A percentile compares a stretch with the other conserved stretches of the same genome.
Conservation (phyloP, 2,113 vertebrate genomes). For the Colistium nudipinnis region DNA sequence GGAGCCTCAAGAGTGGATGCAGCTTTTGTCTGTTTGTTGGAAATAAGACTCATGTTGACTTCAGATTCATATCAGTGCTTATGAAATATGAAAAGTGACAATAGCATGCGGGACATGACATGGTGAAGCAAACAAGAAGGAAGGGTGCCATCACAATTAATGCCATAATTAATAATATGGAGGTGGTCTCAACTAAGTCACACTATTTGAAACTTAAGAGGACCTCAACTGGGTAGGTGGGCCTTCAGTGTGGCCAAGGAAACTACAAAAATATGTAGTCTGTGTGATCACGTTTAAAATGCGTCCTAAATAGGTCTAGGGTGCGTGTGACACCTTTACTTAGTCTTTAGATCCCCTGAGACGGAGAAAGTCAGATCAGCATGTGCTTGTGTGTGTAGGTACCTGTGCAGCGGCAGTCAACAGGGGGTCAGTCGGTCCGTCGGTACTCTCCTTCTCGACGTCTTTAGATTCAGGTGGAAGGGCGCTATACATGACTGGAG, state of each 20-base stretch:
- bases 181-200: too few relatives aligned
- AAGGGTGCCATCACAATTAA: too few relatives aligned
- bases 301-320: too few relatives aligned
- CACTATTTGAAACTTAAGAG: too few relatives aligned
- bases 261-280: too few relatives aligned
- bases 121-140: not conserved
- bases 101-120: not conserved
- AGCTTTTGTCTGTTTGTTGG: not conserved
- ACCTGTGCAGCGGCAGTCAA: constrained; percentile 62
- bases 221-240: too few relatives aligned
- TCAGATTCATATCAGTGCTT: not conserved
- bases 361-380: too few relatives aligned
- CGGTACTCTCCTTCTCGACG: constrained; percentile 35
- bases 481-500: constrained; percentile 60
- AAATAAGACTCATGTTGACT: not conserved
- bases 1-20: constrained; percentile 13
- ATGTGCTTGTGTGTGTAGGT: not conserved
- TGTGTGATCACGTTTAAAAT: too few relatives aligned
- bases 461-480: constrained; percentile 27
- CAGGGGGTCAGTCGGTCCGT: constrained; percentile 49
- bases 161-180: too few relatives aligned
- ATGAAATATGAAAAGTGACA: not conserved
- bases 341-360: too few relatives aligned
- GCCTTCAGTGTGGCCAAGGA: too few relatives aligned
- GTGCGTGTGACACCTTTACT: not conserved